These are phyloP conservation scores for Caenorhabditis imperialis DNA, from an alignment of 2,888 invertebrate species.

Conservation along the genomic window DNA sequence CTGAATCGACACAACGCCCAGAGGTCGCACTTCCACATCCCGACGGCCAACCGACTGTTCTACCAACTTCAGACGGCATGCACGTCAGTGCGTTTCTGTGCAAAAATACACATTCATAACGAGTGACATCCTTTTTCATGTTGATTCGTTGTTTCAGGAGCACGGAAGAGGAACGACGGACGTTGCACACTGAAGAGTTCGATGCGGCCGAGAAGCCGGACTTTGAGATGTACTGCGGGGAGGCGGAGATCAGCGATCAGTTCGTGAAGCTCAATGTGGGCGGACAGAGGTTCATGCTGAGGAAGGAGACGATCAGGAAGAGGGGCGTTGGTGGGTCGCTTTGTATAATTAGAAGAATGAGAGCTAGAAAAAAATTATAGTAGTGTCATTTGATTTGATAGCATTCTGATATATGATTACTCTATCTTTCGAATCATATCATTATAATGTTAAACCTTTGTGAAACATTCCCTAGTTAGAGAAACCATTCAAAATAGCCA, in stretches of 20 bases:
- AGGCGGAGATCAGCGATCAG: conserved; percentile 54
- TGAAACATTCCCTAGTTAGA: too few relatives aligned
- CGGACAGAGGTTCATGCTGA: conserved; percentile 69
- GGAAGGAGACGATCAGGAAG: conserved; percentile 65
- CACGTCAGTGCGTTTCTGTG: conserved; percentile 55
- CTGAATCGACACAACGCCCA: conserved; percentile 68
- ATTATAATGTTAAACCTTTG: too few relatives aligned
- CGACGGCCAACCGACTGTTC: conserved; percentile 45
- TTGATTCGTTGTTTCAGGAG: conserved; percentile 23
- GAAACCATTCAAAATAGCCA: too few relatives aligned
- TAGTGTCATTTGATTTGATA: too few relatives aligned
- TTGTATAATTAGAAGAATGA: too few relatives aligned
- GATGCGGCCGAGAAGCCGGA: conserved; percentile 28
- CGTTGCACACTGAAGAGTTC: conserved; percentile 21
- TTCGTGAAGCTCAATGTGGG: conserved; percentile 72
- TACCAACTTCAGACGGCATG: conserved; percentile 54
- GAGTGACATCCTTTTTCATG: neutral
- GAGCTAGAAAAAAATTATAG: neutral
- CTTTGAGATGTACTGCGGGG: conserved; percentile 55
- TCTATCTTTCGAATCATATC: too few relatives aligned
- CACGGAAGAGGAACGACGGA: conserved; percentile 29
- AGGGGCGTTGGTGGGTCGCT: conserved; percentile 49
- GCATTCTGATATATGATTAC: too few relatives aligned
- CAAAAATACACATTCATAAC: neutral
- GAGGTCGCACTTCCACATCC: conserved; percentile 41